Conservation (phyloP, 2,888 invertebrate genomes). For the Caenorhabditis panamensis region DNA sequence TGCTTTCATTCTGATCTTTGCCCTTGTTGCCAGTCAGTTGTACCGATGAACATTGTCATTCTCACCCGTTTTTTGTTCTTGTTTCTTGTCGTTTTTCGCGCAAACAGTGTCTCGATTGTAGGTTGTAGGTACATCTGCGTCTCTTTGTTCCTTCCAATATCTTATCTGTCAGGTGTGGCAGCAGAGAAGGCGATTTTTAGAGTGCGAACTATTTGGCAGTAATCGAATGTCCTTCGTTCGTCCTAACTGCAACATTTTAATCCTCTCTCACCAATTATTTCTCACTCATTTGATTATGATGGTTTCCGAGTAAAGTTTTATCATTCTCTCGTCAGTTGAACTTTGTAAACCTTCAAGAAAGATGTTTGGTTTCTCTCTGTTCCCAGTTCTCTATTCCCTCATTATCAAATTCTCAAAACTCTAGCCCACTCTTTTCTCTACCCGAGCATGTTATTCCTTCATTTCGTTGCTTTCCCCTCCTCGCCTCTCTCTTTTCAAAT, state of each 20-base stretch:
- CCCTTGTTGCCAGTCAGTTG: slow-evolving; percentile 57
- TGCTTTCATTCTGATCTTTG: slow-evolving; percentile 62
- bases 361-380: too few species aligned
- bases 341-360: too few species aligned
- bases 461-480: not conserved
- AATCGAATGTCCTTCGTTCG: slow-evolving; percentile 7
- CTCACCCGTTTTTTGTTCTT: slow-evolving; percentile 3
- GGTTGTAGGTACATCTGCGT: slow-evolving; percentile 52
- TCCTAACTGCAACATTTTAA: not conserved
- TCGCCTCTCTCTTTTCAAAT: not conserved
- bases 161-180: slow-evolving; percentile 14
- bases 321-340: too few species aligned
- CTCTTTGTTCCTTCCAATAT: not conserved
- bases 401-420: too few species aligned
- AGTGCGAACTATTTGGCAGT: not conserved
- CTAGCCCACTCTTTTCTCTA: too few species aligned
- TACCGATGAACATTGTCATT: slow-evolving; percentile 35
- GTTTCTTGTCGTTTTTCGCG: slow-evolving; percentile 15
- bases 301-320: too few species aligned
- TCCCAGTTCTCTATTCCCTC: too few species aligned
- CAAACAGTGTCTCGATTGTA: slow-evolving; percentile 27
- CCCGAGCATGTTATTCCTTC: too few species aligned
- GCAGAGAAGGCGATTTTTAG: not conserved
- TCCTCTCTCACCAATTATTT: not conserved
- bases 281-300: not conserved